Evolutionary conservation across 1,140 invertebrate species (phyloP).

Genomic region (Drosophila obscura): DNA sequence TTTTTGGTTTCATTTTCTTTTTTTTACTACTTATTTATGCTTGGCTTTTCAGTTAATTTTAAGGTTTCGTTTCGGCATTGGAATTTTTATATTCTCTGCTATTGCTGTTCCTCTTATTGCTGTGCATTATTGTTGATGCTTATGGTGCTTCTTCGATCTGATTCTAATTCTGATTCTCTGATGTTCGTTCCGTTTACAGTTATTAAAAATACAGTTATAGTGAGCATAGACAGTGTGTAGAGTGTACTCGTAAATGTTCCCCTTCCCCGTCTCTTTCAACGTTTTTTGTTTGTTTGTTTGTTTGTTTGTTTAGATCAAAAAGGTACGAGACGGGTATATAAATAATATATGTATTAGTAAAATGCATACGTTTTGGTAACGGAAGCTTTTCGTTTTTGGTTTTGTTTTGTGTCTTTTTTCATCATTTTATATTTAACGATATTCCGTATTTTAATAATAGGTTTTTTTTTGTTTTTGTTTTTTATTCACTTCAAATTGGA

Average conservation of each 20-base stretch:
- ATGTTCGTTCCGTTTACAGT: slow-evolving; percentile 1
- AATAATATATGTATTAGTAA: slow-evolving; percentile 44
- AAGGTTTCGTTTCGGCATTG: slow-evolving; percentile 14
- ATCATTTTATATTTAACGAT: slow-evolving; percentile 19
- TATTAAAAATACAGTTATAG: slow-evolving; percentile 22
- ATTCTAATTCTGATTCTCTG: slow-evolving; percentile 14
- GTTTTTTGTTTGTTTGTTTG: slow-evolving; percentile 12
- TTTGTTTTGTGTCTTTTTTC: slow-evolving; percentile 2
- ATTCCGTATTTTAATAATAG: slow-evolving; percentile 30
- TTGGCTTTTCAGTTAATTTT: slow-evolving; percentile 38
- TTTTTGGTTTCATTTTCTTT: slow-evolving; percentile 1
- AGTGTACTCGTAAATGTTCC: slow-evolving; percentile 21
- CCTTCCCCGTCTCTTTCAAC: not conserved
- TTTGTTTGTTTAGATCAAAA: slow-evolving; percentile 20
- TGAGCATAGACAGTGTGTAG: slow-evolving; percentile 39
- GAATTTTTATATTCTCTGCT: slow-evolving; percentile 22
- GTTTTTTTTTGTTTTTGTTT: slow-evolving; percentile 14
- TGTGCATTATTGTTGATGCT: slow-evolving; percentile 13
- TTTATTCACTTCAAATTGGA: slow-evolving; percentile 40
- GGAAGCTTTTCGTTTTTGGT: slow-evolving; percentile 56
- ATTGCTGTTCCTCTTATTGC: slow-evolving; percentile 8
- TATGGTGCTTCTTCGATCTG: slow-evolving; percentile 20
- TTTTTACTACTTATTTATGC: slow-evolving; percentile 24
- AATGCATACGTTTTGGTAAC: slow-evolving; percentile 62
- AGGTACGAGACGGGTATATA: slow-evolving; percentile 12